Evolutionary conservation across 1,140 invertebrate genomes (phyloP), one percentile per base, ranked within the genome.

Genomic region (Zaprionus ornatus): DNA sequence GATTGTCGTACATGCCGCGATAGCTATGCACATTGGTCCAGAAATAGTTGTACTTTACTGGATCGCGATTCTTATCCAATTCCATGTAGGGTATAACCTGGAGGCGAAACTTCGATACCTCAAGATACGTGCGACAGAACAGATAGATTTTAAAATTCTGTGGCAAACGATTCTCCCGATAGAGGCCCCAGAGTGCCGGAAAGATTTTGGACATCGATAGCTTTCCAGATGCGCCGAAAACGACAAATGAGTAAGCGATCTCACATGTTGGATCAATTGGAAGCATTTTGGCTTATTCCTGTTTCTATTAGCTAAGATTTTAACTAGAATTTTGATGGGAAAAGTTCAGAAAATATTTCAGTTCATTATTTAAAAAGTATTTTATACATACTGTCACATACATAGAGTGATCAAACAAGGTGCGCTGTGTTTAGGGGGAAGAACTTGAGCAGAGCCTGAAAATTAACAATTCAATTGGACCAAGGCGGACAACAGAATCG

Each of bases 31-130:
- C 86, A 45, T 61, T 88, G 15, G 57, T 45, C 85, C 85, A 90
- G 35, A 90, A 90, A 48, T 50, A 79, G n/a, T 90, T 90, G 65
- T 90, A 85, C 35, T 74, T 86, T 6, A 40, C n/a, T 0, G 66
- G 79, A 50, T 90, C 82, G 5, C 74, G 67, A 1, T 68, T 10
- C 23, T 52, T 73, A 42, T 76, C 60, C 25, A 88, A 23, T 1
- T 60, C 42, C 84, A 88, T 88, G 25, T 71, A 73, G 1, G 84
- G 84, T 32, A 77, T 54, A 52, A 63, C 74, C 17, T 77, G 63
- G 10, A 88, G 45, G 13, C 86, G 82, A 9, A 67, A 68, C 15
- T 27, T 29, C 19, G 66, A 32, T 2, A 82, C 52, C n/a, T 80
- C 66, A 1, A 90, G 17, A 5, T 48, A 32, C 1, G 59, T 80